Conservation (phyloP, 2,888 invertebrate genomes). For the Spisula subtruncata region DNA sequence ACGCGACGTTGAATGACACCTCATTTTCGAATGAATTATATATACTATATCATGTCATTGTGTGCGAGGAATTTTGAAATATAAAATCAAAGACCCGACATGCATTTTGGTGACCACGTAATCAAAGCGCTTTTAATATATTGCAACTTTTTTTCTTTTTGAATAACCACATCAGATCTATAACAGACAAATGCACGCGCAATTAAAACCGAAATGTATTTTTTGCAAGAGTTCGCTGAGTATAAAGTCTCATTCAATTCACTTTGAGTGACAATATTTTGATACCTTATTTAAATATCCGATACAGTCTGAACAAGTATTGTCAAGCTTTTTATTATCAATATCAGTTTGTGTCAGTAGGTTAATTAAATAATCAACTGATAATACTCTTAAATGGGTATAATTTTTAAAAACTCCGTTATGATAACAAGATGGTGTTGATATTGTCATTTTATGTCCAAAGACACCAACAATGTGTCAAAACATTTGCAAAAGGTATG, state of each 20-base stretch:
- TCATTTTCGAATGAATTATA: no score
- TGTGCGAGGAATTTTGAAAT: no score
- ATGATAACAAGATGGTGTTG: background rate
- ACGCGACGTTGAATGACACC: no score
- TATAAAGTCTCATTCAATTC: background rate
- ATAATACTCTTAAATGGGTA: background rate
- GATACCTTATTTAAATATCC: background rate
- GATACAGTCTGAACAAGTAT: background rate
- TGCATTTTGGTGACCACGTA: no score
- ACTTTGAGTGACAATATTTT: background rate
- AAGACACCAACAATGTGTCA: background rate
- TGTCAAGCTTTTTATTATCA: background rate
- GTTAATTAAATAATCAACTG: background rate
- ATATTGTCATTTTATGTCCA: background rate
- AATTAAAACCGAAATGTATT: background rate
- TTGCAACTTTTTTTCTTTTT: no score
- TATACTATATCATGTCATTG: no score
- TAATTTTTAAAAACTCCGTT: background rate
- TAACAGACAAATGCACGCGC: background rate
- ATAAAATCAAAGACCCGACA: no score
- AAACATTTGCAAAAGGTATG: background rate
- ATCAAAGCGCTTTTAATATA: no score
- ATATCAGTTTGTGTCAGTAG: background rate
- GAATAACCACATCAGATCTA: no score
- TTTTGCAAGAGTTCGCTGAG: background rate